Conservation (phyloP, 2,797 vertebrate species). For the Mareca penelope region DNA sequence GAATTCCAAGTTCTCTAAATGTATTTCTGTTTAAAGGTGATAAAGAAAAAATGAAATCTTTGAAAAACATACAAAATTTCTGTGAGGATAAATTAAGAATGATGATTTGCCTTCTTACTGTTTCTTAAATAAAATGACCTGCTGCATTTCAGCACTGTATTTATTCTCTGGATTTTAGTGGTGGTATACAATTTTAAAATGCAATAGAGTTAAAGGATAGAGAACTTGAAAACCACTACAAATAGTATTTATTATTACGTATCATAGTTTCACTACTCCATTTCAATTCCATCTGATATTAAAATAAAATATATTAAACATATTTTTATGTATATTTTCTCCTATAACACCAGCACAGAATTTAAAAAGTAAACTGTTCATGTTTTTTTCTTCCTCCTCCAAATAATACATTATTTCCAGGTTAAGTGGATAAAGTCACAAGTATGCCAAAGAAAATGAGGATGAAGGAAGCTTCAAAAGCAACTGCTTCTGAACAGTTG, state of each 20-base stretch:
- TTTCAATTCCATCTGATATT: background rate
- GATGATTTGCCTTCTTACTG: background rate
- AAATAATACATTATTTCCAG: background rate
- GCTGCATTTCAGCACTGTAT: background rate
- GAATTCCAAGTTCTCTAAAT: background rate
- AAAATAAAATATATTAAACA: background rate
- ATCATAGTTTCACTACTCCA: background rate
- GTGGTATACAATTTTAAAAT: background rate
- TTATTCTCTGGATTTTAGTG: background rate
- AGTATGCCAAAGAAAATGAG: background rate
- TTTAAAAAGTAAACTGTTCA: background rate
- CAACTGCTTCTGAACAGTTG: background rate
- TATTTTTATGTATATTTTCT: background rate
- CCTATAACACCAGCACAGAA: background rate
- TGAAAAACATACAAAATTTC: background rate
- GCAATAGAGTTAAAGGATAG: background rate
- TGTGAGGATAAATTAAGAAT: background rate
- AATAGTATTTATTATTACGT: background rate
- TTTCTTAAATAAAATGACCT: background rate
- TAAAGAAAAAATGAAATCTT: background rate
- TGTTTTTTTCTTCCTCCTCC: background rate
- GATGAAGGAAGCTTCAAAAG: too few relatives aligned
- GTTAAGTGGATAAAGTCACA: background rate
- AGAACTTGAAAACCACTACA: background rate
- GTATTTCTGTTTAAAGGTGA: background rate